Evolutionary conservation across 2,113 vertebrate species (phyloP).

Genomic region (Abramis brama): DNA sequence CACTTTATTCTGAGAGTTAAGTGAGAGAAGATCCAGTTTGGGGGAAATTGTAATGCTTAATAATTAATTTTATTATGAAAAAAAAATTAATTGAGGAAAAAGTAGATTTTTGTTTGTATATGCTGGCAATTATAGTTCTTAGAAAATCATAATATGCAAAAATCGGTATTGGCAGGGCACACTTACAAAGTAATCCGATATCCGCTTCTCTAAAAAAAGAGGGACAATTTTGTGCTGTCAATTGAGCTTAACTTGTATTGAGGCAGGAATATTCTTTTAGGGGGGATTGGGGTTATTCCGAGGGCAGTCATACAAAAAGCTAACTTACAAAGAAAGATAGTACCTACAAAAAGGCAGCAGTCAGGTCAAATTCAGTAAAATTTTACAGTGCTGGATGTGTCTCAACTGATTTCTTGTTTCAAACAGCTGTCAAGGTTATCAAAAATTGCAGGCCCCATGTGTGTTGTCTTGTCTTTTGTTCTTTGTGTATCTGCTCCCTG

Average conservation of each 20-base stretch:
- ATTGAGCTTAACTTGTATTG: neutral
- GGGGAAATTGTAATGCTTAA: no score
- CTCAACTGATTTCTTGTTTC: constrained; percentile 3
- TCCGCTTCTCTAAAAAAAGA: neutral
- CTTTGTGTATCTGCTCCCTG: constrained; percentile 14
- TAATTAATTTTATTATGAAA: no score
- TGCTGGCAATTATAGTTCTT: no score
- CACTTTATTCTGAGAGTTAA: no score
- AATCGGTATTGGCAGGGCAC: no score
- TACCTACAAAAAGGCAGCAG: constrained; percentile 1
- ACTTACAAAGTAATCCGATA: no score
- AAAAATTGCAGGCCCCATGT: constrained; percentile 22
- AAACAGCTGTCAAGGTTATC: constrained; percentile 45
- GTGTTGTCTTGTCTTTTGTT: constrained; percentile 30
- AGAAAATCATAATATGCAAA: no score
- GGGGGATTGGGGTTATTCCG: neutral
- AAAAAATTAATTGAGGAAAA: no score
- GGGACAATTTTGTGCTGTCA: neutral
- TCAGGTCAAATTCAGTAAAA: neutral
- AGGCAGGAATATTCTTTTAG: neutral
- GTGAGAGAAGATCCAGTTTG: neutral
- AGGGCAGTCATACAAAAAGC: neutral
- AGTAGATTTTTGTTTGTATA: no score
- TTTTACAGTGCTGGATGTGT: constrained; percentile 1
- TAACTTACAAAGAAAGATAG: neutral